Base-by-base conservation (phyloP, 2,113 vertebrate species). In the Charina bottae region DNA sequence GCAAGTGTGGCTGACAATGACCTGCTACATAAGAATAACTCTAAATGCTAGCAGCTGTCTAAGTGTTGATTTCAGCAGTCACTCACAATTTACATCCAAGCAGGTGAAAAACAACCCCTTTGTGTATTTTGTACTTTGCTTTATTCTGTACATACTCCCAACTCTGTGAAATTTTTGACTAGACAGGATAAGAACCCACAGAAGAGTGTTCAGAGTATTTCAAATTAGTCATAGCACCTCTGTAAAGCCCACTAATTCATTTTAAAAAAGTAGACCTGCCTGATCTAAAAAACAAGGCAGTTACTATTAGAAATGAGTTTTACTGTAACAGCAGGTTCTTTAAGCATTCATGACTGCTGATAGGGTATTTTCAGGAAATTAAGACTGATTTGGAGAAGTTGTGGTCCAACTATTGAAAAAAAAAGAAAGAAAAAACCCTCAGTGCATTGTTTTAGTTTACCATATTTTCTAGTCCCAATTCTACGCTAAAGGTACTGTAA, bases 141-240 rank as follows among this genome's bases (percentile, higher is more conserved):
- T 37, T 89, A 54, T 23, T 87, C 9, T 19, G 92, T 49, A 85
- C 89, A 86, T 2, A 0, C 90, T 83, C 87, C 13, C n/a, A 58
- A 21, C 60, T 3, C 86, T 89, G 85, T 90, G 6, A 86, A 90
- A 3, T 59, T 93, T 91, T n/a, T 93, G 72, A 84, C 3, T 2
- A 46, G 55, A 90, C 4, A 92, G 62, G 21, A 91, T 17, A 83
- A 26, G 42, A 92, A 92, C 60, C 0, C 5, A 0, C 5, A 89
- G 24, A 94, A 64, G 60, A 28, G 60, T 64, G 26, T 12, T 64
- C 26, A 64, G 60, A 28, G 60, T 64, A 9, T 12, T 64, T 64
- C 60, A 64, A 89, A 56, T 46, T 91, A 68, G 8, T 92, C 46
- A 21, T 5, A 92, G 88, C 64, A 78, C n/a, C 24, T 49, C 49